A percentile compares a stretch with the other conserved stretches of the same genome.
phyloP scores from a whole-genome alignment of 2,797 vertebrate species.

The Poecilia picta region DNA sequence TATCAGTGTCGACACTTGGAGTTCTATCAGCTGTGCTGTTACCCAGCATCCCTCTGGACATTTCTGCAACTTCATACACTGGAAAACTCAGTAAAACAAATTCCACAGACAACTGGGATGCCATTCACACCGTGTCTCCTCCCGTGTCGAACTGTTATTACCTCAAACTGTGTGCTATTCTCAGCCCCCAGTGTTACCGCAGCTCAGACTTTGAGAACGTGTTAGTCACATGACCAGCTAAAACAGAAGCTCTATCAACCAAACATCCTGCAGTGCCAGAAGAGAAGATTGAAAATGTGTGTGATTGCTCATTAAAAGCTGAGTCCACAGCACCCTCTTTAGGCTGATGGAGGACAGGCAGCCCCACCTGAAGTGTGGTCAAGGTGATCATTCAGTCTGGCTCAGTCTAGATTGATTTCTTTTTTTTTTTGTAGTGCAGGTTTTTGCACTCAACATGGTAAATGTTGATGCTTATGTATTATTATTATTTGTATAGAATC shows the following conservation, averaged over 20 bases:
- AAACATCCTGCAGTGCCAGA: conserved; percentile 51
- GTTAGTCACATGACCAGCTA: conserved; percentile 72
- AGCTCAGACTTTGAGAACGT: conserved; percentile 62
- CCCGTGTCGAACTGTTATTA: conserved; percentile 64
- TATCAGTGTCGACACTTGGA: not conserved
- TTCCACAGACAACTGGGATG: conserved; percentile 41
- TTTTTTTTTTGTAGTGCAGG: not conserved
- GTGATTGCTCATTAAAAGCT: conserved; percentile 76
- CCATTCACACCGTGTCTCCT: conserved; percentile 61
- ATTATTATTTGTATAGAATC: not conserved
- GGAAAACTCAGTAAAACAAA: conserved; percentile 34
- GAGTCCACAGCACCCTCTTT: conserved; percentile 83
- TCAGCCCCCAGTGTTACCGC: conserved; percentile 44
- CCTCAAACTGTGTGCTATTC: conserved; percentile 64
- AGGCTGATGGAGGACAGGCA: conserved; percentile 63
- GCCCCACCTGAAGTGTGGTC: conserved; percentile 33
- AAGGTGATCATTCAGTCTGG: conserved; percentile 24
- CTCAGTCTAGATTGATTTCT: not conserved
- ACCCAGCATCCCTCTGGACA: not conserved
- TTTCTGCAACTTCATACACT: conserved; percentile 21
- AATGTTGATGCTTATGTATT: not conserved
- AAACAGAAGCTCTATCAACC: conserved; percentile 48
- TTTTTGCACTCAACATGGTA: not conserved
- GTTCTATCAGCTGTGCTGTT: conserved; percentile 7
- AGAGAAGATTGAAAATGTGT: conserved; percentile 45